Percentiles rank a stretch among this genome's conserved stretches.
phyloP scores from a whole-genome alignment of 1,140 invertebrate species.

The Pseudomyrmex pallidus region DNA sequence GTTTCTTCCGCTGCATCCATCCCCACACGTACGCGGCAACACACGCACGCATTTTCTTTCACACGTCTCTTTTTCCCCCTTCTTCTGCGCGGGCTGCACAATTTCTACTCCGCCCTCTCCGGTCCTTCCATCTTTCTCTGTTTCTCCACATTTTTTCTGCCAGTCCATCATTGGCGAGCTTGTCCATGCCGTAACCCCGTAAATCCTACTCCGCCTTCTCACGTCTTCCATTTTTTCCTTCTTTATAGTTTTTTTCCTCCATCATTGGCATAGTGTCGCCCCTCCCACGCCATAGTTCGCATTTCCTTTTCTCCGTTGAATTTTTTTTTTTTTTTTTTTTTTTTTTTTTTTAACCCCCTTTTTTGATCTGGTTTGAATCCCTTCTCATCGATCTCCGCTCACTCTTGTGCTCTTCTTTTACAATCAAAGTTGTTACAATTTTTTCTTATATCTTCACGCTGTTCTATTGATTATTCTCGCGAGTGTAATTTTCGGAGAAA shows the following conservation, averaged over 20 bases:
- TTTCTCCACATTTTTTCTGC: slow-evolving; percentile 21
- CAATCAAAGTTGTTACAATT: background rate
- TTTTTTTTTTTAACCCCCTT: background rate
- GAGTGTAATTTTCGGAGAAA: background rate
- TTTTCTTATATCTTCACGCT: background rate
- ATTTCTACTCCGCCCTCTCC: slow-evolving; percentile 55
- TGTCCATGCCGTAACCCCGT: slow-evolving; percentile 1
- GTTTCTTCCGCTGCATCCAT: slow-evolving; percentile 64
- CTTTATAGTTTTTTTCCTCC: slow-evolving; percentile 37
- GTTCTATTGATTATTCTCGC: background rate
- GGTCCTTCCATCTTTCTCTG: slow-evolving; percentile 33
- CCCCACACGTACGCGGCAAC: background rate
- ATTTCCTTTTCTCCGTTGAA: background rate
- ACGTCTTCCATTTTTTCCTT: slow-evolving; percentile 38
- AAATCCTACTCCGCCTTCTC: slow-evolving; percentile 59
- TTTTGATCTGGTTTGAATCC: background rate
- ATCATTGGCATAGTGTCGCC: slow-evolving; percentile 1
- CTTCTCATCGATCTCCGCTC: slow-evolving; percentile 1
- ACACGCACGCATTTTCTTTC: slow-evolving; percentile 56
- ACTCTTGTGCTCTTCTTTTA: background rate
- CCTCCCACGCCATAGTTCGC: slow-evolving; percentile 9
- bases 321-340: background rate
- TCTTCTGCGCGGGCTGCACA: slow-evolving; percentile 9
- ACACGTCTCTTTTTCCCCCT: slow-evolving; percentile 40
- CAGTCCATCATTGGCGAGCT: background rate